These are phyloP conservation scores for Porites rus DNA, from an alignment of 92 coral and sea anemone genomes.

Conservation along the genomic window DNA sequence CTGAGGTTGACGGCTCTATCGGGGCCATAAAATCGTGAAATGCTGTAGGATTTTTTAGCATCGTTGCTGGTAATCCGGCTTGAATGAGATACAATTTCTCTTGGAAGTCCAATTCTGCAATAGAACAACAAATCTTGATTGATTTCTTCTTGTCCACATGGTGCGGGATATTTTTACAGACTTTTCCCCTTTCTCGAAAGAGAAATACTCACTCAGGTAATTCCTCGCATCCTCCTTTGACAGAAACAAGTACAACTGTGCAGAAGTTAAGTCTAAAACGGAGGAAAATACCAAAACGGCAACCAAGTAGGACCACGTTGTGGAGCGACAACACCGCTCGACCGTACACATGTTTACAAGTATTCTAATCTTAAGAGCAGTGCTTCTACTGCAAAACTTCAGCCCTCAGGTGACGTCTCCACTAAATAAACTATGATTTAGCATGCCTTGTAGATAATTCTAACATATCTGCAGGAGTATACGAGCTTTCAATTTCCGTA, in stretches of 20 bases:
- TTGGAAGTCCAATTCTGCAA: constrained; percentile 82
- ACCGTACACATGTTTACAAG: constrained; percentile 36
- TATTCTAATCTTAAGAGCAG: background rate
- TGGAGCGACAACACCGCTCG: constrained; percentile 26
- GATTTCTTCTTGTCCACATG: constrained; percentile 36
- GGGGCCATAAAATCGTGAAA: constrained; percentile 84
- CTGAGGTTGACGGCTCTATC: constrained; percentile 59
- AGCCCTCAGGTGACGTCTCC: constrained; percentile 36
- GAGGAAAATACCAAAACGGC: constrained; percentile 45
- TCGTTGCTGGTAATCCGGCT: constrained; percentile 64
- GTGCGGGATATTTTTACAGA: constrained; percentile 26
- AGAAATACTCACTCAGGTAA: constrained; percentile 78
- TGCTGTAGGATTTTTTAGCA: constrained; percentile 69
- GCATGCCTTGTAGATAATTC: constrained; percentile 34
- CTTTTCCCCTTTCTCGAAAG: constrained; percentile 8
- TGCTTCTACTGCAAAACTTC: constrained; percentile 25
- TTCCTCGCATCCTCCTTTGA: constrained; percentile 74
- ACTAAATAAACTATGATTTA: constrained; percentile 12
- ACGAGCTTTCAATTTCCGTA: constrained; percentile 14
- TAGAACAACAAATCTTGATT: constrained; percentile 43
- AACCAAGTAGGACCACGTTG: constrained; percentile 55
- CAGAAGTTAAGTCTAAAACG: constrained; percentile 38
- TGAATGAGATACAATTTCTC: constrained; percentile 68
- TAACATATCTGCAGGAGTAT: constrained; percentile 40
- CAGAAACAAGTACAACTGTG: constrained; percentile 75